Conservation (phyloP, 2,113 vertebrate species). For the Phycodurus eques region DNA sequence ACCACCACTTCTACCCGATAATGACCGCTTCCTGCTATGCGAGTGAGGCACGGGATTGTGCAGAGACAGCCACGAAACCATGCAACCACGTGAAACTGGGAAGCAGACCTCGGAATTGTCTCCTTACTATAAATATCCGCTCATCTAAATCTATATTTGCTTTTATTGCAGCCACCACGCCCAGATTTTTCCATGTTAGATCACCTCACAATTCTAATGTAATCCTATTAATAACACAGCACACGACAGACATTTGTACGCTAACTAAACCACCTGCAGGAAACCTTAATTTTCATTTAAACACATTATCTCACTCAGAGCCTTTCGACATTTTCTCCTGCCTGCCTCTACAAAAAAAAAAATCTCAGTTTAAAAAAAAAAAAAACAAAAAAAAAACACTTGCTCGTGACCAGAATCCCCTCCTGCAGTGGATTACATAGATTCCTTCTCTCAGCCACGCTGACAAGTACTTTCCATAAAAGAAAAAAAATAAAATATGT, state of each 20-base stretch:
- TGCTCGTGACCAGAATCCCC: conserved; percentile 6
- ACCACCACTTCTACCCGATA: conserved; percentile 34
- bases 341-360: conserved; percentile 3
- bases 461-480: conserved; percentile 1
- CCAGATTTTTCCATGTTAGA: conserved; percentile 55
- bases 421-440: conserved; percentile 2
- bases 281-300: conserved; percentile 31
- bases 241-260: conserved; percentile 68
- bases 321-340: conserved; percentile 8
- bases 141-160: conserved; percentile 41
- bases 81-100: conserved; percentile 54
- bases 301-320: background rate
- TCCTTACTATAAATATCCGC: background rate
- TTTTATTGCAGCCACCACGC: conserved; percentile 23
- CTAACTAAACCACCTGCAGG: conserved; percentile 62
- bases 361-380: background rate
- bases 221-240: conserved; percentile 71
- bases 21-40: conserved; percentile 16
- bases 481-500: background rate
- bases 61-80: conserved; percentile 62
- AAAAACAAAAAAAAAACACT: background rate
- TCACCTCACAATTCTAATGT: conserved; percentile 68
- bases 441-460: background rate
- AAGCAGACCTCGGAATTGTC: conserved; percentile 20
- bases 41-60: conserved; percentile 64